Percentiles rank a stretch among this genome's conserved stretches.
Conservation (phyloP, 2,888 invertebrate species). For the Drosophila quinaria region DNA sequence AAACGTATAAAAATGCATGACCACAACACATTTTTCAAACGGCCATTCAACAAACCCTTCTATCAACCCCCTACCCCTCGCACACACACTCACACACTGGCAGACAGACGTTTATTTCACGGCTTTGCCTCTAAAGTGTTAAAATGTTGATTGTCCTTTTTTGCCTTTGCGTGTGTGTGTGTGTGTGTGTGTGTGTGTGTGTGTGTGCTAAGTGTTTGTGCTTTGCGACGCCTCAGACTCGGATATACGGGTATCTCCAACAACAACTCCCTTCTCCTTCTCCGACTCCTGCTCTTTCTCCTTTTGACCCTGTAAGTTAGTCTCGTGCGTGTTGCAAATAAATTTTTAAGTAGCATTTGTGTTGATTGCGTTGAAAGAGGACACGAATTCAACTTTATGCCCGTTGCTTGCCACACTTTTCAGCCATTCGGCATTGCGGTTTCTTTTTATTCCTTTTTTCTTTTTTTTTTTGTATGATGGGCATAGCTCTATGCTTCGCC, state of each 20-base stretch:
- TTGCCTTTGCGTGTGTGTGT: constrained; percentile 29
- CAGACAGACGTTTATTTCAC: constrained; percentile 49
- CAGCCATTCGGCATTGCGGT: constrained; percentile 28
- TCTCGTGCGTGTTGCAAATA: constrained; percentile 78
- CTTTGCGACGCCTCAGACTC: constrained; percentile 70
- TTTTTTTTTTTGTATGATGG: background rate
- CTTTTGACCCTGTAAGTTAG: constrained; percentile 32
- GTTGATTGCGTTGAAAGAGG: constrained; percentile 81
- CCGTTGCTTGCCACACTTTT: constrained; percentile 35
- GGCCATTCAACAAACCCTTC: constrained; percentile 47
- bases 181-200: constrained; percentile 29
- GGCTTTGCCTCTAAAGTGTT: constrained; percentile 71
- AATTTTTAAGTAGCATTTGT: constrained; percentile 82
- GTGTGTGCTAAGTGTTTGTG: constrained; percentile 66
- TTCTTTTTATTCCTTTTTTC: constrained; percentile 6
- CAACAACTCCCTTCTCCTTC: constrained; percentile 17
- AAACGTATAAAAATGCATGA: constrained; percentile 78
- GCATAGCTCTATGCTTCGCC: constrained; percentile 11
- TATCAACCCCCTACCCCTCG: background rate
- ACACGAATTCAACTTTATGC: constrained; percentile 65
- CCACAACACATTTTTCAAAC: constrained; percentile 76
- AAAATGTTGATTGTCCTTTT: constrained; percentile 82
- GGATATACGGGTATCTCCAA: constrained; percentile 59
- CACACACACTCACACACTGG: constrained; percentile 10
- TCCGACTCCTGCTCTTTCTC: background rate